Percentiles rank a stretch among this genome's conserved stretches.
phyloP scores from a whole-genome alignment of 2,113 vertebrate genomes.

The Osmerus eperlanus region DNA sequence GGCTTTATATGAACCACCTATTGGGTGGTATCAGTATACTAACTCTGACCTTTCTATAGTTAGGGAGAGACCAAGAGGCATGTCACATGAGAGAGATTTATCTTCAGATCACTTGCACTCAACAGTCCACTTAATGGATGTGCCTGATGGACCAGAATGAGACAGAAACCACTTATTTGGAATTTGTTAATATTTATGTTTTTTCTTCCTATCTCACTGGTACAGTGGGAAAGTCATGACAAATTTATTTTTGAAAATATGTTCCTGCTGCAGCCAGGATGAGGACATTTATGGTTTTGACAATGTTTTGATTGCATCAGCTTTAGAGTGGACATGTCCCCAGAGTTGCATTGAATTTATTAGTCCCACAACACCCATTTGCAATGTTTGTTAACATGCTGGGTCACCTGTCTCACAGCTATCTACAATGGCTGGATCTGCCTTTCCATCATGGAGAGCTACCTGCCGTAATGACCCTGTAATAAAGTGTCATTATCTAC shows the following conservation, averaged over 20 bases:
- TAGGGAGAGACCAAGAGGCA: background rate
- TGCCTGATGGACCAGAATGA: background rate
- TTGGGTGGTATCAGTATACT: conserved; percentile 53
- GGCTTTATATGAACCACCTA: conserved; percentile 48
- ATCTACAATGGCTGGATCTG: conserved; percentile 58
- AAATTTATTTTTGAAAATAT: conserved; percentile 30
- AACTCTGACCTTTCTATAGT: conserved; percentile 42
- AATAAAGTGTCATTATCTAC: conserved; percentile 72
- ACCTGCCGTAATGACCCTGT: conserved; percentile 66
- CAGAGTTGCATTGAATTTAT: conserved; percentile 62
- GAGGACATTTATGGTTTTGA: conserved; percentile 50
- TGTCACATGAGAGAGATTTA: conserved; percentile 1
- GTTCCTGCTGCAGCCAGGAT: conserved; percentile 38
- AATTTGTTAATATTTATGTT: background rate
- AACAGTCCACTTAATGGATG: conserved; percentile 29
- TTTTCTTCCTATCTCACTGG: conserved; percentile 9
- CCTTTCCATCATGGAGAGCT: conserved; percentile 65
- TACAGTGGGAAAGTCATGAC: conserved; percentile 54
- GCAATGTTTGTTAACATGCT: conserved; percentile 66
- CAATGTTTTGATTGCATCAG: conserved; percentile 33
- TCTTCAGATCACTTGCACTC: background rate
- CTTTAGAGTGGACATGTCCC: conserved; percentile 57
- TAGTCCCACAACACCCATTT: conserved; percentile 62
- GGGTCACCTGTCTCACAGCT: conserved; percentile 66
- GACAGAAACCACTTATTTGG: background rate